These are phyloP conservation scores for Leistus spinibarbis DNA, from an alignment of 2,888 invertebrate genomes.

Conservation along the genomic window DNA sequence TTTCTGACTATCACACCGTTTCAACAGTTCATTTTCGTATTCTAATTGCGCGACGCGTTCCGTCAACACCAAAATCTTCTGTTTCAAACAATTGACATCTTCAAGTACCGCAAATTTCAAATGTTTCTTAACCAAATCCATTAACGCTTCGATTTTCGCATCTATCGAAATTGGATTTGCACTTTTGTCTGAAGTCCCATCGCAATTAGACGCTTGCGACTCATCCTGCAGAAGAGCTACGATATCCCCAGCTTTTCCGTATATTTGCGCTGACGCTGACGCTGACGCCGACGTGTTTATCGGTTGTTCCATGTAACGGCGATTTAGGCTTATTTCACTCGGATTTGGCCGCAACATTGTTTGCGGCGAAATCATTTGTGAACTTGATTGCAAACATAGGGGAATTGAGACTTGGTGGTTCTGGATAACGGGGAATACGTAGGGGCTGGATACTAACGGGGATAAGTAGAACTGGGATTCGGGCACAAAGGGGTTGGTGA, in stretches of 20 bases:
- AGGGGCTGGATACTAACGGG: not conserved
- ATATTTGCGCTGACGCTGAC: conserved; percentile 47
- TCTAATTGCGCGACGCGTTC: conserved; percentile 73
- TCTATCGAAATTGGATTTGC: conserved; percentile 69
- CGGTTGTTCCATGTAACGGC: not conserved
- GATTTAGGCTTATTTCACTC: not conserved
- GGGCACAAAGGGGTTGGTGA: not conserved
- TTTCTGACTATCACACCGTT: conserved; percentile 47
- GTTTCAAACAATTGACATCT: conserved; percentile 77
- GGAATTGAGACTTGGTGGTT: conserved; percentile 1
- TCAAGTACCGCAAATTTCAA: conserved; percentile 79
- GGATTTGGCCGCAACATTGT: not conserved
- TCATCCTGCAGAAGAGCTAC: conserved; percentile 52
- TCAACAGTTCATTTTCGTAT: conserved; percentile 71
- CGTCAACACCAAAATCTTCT: conserved; percentile 74
- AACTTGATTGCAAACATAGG: conserved; percentile 42
- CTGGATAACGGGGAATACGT: not conserved
- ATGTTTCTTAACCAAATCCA: conserved; percentile 80
- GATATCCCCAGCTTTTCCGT: conserved; percentile 53
- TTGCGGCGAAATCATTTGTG: conserved; percentile 50
- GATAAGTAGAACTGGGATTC: not conserved
- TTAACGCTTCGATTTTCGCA: conserved; percentile 81
- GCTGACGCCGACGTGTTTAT: not conserved
- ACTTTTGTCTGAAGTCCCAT: conserved; percentile 44
- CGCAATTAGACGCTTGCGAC: conserved; percentile 48